Evolutionary conservation across 2,888 invertebrate genomes (phyloP), one percentile per base, ranked within the genome.

Genomic region (Macaria liturata): DNA sequence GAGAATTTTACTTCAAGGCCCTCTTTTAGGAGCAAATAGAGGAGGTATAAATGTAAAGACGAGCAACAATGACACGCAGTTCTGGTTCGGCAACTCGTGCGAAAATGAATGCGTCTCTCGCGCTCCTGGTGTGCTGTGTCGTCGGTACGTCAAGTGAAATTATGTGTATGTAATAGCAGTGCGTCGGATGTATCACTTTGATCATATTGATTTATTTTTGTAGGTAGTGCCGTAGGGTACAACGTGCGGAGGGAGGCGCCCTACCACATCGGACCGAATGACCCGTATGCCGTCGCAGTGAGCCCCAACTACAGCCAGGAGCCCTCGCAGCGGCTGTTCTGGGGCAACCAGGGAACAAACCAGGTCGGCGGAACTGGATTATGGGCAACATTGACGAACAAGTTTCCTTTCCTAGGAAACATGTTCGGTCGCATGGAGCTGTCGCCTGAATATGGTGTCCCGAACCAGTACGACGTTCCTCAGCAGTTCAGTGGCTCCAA

Each of bases 1-100:
- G 87, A 91, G 89, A 88, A 91, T 87, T 88, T 88, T 88, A 82
- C 88, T 85, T 87, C 91, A 91, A 91, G 91, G 91, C 80, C 83
- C 81, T 76, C 86, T 82, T 87, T 89, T 89, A 80, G 91, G 85
- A 86, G 83, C 80, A 90, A 89, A 91, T 87, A 90, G 84, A 78
- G 76, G 84, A 79, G 84, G 88, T 91, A 91, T 91, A 91, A 91
- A 91, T 85, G 80, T 80, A 79, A 88, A 85, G 83, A 84, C 88
- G 78, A 76, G 74, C 82, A 80, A 84, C 84, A 85, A 84, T 83
- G 79, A 71, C 68, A 72, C 84, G 77, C 91, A 91, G 90, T 91
- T 81, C 78, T 71, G 78, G 79, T 81, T 81, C 78, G 82, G 80
- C 72, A 75, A 83, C 77, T 76, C 79, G 75, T 70, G 78, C 76